Percentiles rank a stretch among this genome's conserved stretches.
These are phyloP conservation scores for Coturnix japonica DNA, from an alignment of 2,113 vertebrate genomes.

Conservation along the genomic window DNA sequence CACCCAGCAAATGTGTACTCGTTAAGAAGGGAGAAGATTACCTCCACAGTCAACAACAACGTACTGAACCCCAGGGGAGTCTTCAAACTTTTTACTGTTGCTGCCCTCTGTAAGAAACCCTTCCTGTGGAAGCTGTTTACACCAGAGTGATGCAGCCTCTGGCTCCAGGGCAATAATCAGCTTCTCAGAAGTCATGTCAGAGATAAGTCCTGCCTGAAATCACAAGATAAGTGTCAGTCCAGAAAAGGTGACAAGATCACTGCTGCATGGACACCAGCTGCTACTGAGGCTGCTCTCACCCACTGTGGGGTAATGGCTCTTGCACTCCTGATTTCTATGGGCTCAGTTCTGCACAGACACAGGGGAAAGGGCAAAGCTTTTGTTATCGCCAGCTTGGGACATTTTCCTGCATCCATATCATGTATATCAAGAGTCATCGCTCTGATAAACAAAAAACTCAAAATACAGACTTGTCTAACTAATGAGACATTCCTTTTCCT, in stretches of 20 bases:
- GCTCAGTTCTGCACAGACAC: fast-evolving
- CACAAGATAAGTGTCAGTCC: not conserved
- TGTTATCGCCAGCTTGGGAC: not conserved
- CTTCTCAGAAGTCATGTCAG: not conserved
- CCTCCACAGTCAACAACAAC: constrained; percentile 70
- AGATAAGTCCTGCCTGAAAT: constrained; percentile 65
- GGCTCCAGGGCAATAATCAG: constrained; percentile 67
- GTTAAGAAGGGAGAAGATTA: constrained; percentile 6
- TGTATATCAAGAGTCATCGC: not conserved
- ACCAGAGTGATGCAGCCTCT: constrained; percentile 64
- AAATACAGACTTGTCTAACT: not conserved
- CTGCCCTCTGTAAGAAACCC: constrained; percentile 33
- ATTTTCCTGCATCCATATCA: not conserved
- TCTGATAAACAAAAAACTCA: not conserved
- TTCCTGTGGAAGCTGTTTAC: constrained; percentile 54
- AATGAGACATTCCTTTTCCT: not conserved
- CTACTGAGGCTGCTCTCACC: not conserved
- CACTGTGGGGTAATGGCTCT: not conserved
- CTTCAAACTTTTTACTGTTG: constrained; percentile 28
- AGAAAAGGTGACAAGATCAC: not conserved
- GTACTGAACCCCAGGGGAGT: constrained; percentile 57
- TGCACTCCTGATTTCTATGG: fast-evolving
- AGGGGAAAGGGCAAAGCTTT: not conserved
- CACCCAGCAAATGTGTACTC: not conserved
- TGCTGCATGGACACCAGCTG: not conserved